Percentiles rank a stretch among this genome's conserved stretches.
These are phyloP conservation scores for Erinaceus europaeus DNA, from an alignment of 2,113 vertebrate species.

Conservation along the genomic window DNA sequence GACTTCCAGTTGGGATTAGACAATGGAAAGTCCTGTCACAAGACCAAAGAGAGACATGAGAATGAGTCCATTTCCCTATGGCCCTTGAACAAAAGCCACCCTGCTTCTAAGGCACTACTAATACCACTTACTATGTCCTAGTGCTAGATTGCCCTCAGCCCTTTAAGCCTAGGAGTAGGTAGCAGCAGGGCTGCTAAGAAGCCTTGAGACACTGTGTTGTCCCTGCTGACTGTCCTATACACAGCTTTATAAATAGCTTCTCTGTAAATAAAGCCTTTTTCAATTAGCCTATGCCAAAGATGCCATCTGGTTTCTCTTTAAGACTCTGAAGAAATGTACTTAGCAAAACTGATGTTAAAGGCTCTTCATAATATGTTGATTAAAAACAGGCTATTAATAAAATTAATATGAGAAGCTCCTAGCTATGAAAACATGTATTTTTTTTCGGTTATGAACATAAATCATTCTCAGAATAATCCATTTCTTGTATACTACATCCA, in stretches of 20 bases:
- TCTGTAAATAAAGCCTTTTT: neutral
- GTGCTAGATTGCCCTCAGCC: neutral
- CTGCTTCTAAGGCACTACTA: neutral
- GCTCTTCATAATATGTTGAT: neutral
- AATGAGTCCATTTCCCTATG: neutral
- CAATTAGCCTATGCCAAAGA: neutral
- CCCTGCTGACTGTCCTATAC: neutral
- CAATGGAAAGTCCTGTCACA: neutral
- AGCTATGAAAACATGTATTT: neutral
- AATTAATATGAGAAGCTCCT: neutral
- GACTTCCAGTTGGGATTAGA: neutral
- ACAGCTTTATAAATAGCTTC: neutral
- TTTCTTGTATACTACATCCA: neutral
- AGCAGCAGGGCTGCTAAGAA: neutral
- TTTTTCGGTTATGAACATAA: constrained; percentile 60
- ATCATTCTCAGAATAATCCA: constrained; percentile 41
- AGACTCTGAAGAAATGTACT: neutral
- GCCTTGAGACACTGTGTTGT: too few relatives aligned
- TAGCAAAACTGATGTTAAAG: neutral
- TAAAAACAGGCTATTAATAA: neutral
- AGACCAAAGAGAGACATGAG: neutral
- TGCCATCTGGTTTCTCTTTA: neutral
- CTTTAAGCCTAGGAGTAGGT: neutral
- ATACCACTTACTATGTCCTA: neutral
- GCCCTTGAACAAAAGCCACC: neutral